phyloP scores from a whole-genome alignment of 2,113 vertebrate species.

The Apodemus sylvaticus region DNA sequence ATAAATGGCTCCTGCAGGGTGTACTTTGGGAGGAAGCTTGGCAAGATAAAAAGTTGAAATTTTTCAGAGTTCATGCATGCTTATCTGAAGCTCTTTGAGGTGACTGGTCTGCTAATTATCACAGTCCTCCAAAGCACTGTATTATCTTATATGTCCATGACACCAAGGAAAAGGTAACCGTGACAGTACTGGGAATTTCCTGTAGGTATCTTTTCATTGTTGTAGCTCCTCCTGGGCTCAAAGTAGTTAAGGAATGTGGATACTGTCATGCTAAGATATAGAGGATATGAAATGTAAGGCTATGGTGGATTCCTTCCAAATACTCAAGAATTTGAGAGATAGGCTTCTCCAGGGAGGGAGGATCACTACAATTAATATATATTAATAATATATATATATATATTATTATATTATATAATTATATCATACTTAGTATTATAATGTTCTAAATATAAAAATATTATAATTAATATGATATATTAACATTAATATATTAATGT shows the following conservation, averaged over 20 bases:
- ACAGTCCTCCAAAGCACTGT: not conserved
- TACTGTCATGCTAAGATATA: not conserved
- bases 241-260: constrained; percentile 15
- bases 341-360: not conserved
- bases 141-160: not conserved
- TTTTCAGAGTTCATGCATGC: not conserved
- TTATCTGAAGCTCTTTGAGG: not conserved
- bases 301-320: not conserved
- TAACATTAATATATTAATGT: not conserved
- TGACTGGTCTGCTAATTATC: not conserved
- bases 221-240: not conserved
- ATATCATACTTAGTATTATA: too few species aligned
- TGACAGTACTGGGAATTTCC: not conserved
- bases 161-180: not conserved
- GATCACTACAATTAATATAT: not conserved
- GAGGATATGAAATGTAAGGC: not conserved
- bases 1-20: not conserved
- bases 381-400: too few species aligned
- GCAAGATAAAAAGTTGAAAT: not conserved
- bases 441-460: too few species aligned
- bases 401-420: too few species aligned
- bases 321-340: not conserved
- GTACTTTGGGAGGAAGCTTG: not conserved
- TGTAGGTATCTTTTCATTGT: not conserved
- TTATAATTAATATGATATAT: too few species aligned